A percentile compares a stretch with the other conserved stretches of the same genome.
Evolutionary conservation across 2,797 vertebrate species (phyloP).

Genomic region (Enteromius unitaeniatus): DNA sequence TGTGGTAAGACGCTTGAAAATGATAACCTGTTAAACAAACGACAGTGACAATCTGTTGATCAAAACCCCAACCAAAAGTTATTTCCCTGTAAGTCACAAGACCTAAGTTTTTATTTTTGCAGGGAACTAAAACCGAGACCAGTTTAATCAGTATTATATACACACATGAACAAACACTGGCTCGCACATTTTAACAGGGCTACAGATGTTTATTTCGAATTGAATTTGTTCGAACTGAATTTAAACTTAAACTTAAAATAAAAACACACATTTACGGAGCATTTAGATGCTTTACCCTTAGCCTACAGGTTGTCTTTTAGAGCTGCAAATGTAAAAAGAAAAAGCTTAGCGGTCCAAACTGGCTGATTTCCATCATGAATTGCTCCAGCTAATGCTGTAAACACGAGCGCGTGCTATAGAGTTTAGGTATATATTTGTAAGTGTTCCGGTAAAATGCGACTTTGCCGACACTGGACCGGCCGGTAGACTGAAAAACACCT

Average conservation of each 20-base stretch:
- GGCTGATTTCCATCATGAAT: neutral
- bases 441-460: neutral
- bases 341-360: neutral
- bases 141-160: neutral
- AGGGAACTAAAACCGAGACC: neutral
- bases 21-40: neutral
- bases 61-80: neutral
- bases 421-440: neutral
- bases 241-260: neutral
- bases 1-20: conserved; percentile 11
- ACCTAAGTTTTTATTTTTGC: neutral
- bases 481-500: neutral
- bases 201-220: neutral
- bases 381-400: conserved; percentile 2
- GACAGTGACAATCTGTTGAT: conserved; percentile 8
- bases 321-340: neutral
- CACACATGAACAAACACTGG: neutral
- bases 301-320: neutral
- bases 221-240: neutral
- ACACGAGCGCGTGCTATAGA: conserved; percentile 1
- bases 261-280: neutral
- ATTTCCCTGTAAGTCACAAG: neutral
- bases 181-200: neutral
- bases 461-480: neutral
- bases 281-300: neutral